phyloP scores from a whole-genome alignment of 2,888 invertebrate species.

The Tetramorium bicarinatum region DNA sequence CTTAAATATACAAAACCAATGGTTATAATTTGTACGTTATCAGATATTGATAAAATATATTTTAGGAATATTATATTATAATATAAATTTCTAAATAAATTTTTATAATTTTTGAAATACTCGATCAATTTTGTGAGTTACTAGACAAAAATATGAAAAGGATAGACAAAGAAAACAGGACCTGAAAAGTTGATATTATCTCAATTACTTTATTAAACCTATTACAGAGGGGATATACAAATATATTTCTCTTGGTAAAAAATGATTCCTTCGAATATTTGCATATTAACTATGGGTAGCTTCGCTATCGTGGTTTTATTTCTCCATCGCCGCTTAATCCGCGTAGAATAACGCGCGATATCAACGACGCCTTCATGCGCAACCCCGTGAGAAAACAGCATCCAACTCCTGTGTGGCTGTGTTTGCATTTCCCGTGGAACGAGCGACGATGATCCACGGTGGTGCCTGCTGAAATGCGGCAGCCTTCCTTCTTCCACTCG shows the following conservation, averaged over 20 bases:
- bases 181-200: not conserved
- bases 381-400: slow-evolving; percentile 43
- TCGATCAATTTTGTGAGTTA: not conserved
- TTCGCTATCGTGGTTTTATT: slow-evolving; percentile 11
- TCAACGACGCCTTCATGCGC: slow-evolving; percentile 25
- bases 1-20: not conserved
- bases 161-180: not conserved
- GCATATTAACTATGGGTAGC: not conserved
- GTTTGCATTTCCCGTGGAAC: slow-evolving; percentile 47
- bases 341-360: slow-evolving; percentile 10
- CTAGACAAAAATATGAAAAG: no score
- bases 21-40: not conserved
- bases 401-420: slow-evolving; percentile 13
- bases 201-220: not conserved
- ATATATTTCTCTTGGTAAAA: not conserved
- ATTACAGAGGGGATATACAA: not conserved
- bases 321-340: slow-evolving; percentile 31
- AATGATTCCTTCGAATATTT: slow-evolving; percentile 1
- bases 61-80: not conserved
- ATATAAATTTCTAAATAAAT: not conserved
- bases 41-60: not conserved
- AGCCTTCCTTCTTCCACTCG: slow-evolving; percentile 27
- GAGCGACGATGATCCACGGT: slow-evolving; percentile 55
- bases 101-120: not conserved
- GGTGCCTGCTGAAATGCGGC: slow-evolving; percentile 56